Percentiles rank a stretch among this genome's conserved stretches.
Evolutionary conservation across 2,113 vertebrate species (phyloP).

Genomic region (Gadus macrocephalus): DNA sequence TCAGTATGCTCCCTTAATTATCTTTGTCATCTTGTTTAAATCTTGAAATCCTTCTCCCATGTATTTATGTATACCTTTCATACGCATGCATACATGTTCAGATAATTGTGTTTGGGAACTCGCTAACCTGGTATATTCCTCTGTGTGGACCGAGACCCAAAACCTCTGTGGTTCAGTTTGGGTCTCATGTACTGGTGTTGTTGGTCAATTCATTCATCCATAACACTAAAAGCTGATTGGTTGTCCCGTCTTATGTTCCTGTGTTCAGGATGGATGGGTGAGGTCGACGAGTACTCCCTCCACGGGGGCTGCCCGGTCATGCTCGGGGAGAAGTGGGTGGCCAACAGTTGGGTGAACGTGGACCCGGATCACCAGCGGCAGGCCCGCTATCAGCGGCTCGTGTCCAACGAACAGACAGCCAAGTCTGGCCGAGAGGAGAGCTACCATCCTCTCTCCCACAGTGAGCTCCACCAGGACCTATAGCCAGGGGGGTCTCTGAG

Average conservation of each 20-base stretch:
- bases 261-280: slow-evolving; percentile 90
- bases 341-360: slow-evolving; percentile 94
- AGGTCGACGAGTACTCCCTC: slow-evolving; percentile 91
- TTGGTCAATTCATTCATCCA: no score
- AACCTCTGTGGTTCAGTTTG: no score
- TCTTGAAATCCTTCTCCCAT: no score
- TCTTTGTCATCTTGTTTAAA: no score
- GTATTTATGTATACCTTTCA: no score
- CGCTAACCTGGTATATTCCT: no score
- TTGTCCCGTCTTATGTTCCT: neutral
- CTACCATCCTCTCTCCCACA: slow-evolving; percentile 56
- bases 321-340: slow-evolving; percentile 90
- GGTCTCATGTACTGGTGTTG: no score
- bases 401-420: slow-evolving; percentile 71
- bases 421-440: slow-evolving; percentile 55
- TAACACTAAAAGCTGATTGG: no score
- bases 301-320: slow-evolving; percentile 90
- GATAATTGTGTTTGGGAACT: no score
- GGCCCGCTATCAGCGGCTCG: slow-evolving; percentile 85
- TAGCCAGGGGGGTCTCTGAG: slow-evolving; percentile 21
- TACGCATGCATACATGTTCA: no score
- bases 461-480: slow-evolving; percentile 67
- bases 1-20: no score
- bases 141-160: no score
- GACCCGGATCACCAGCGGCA: slow-evolving; percentile 86